Conservation (phyloP, 2,113 vertebrate genomes). For the Machaerirhynchus nigripectus region DNA sequence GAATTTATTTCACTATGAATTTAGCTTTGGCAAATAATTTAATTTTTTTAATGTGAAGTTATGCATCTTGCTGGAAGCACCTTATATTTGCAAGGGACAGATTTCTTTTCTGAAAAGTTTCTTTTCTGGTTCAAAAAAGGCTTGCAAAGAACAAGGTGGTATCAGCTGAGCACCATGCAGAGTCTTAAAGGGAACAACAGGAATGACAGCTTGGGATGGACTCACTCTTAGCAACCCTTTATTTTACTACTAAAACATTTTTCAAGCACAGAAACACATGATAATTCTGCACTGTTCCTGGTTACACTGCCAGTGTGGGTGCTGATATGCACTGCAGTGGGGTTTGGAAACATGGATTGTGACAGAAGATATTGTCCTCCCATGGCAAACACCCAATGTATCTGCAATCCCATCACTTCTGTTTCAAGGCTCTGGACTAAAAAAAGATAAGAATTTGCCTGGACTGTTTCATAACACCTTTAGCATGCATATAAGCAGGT, state of each 20-base stretch:
- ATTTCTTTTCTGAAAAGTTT: background rate
- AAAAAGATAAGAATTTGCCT: background rate
- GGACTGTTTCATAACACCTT: background rate
- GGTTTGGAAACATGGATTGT: background rate
- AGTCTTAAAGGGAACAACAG: background rate
- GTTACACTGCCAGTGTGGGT: background rate
- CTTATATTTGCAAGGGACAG: background rate
- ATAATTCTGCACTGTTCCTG: background rate
- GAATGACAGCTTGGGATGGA: rapidly evolving
- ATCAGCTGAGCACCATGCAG: background rate
- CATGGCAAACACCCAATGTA: background rate
- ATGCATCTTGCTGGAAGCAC: background rate
- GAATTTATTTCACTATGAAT: background rate
- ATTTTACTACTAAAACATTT: background rate
- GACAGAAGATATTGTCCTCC: background rate
- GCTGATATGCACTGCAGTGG: too few relatives aligned
- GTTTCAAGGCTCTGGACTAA: background rate
- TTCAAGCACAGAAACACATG: background rate
- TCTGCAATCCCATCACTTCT: background rate
- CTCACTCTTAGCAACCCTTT: background rate
- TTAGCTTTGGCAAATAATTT: background rate
- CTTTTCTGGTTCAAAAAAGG: background rate
- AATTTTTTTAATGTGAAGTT: background rate
- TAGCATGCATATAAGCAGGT: background rate
- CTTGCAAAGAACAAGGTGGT: background rate